Conservation (phyloP, 2,113 vertebrate genomes). For the Cygnus buccinator region DNA sequence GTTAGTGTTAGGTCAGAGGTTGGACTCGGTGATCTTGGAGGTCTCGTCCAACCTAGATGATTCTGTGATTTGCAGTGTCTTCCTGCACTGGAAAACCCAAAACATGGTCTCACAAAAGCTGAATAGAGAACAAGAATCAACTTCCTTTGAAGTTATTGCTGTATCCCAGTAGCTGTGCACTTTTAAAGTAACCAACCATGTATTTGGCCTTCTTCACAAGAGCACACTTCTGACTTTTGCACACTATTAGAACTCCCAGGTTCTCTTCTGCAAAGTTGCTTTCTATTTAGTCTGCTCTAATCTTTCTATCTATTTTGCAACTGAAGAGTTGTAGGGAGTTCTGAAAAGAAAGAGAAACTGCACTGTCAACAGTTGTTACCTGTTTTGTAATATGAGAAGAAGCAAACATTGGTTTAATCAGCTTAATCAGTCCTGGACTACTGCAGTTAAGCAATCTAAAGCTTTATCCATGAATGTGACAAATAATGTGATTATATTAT, state of each 20-base stretch:
- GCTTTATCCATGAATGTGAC: neutral
- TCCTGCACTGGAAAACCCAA: neutral
- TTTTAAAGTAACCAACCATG: neutral
- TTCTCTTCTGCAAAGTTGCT: neutral
- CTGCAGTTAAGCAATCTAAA: neutral
- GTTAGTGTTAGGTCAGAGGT: too few species aligned
- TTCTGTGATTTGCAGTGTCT: too few species aligned
- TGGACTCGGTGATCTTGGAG: too few species aligned
- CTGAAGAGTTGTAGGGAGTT: neutral
- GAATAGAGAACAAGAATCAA: neutral
- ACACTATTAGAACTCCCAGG: fast-evolving
- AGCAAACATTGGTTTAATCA: neutral
- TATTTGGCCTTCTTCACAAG: neutral
- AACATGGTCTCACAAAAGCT: neutral
- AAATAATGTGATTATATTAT: neutral
- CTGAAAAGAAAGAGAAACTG: neutral
- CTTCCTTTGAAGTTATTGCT: neutral
- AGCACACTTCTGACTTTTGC: neutral
- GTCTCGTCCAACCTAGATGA: too few species aligned
- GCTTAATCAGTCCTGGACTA: neutral
- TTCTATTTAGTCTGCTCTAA: neutral
- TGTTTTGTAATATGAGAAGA: neutral
- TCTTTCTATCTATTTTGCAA: neutral
- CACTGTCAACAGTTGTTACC: neutral
- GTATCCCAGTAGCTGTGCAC: neutral